phyloP scores from a whole-genome alignment of 2,888 invertebrate genomes.

The Melieria crassipennis region DNA sequence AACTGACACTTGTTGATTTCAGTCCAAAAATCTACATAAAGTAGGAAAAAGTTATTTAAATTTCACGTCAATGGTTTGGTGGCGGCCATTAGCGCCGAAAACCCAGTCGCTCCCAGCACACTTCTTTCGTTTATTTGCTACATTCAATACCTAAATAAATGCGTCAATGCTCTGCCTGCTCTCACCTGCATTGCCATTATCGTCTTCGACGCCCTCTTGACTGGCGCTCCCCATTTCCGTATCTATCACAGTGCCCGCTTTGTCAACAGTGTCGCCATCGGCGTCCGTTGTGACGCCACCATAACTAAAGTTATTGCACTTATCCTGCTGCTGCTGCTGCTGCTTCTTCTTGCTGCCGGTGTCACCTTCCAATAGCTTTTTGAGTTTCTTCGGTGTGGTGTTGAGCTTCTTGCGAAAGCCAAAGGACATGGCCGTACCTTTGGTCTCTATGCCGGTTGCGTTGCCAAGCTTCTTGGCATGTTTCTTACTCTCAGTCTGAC shows the following conservation, averaged over 20 bases:
- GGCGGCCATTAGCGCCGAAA: no score
- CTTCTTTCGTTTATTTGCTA: no score
- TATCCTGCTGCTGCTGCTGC: slow-evolving; percentile 46
- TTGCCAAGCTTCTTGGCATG: slow-evolving; percentile 50
- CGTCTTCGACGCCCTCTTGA: slow-evolving; percentile 51
- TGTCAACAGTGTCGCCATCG: slow-evolving; percentile 29
- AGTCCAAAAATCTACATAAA: not conserved
- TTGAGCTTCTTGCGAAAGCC: slow-evolving; percentile 79
- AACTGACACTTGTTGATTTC: no score
- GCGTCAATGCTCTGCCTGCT: slow-evolving; percentile 5
- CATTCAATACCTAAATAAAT: no score
- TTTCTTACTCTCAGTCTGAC: slow-evolving; percentile 66
- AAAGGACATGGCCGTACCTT: slow-evolving; percentile 84
- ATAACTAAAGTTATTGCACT: slow-evolving; percentile 45
- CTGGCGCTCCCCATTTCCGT: slow-evolving; percentile 29
- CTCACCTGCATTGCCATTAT: slow-evolving; percentile 65
- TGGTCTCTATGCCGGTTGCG: slow-evolving; percentile 58
- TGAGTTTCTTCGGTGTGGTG: slow-evolving; percentile 66
- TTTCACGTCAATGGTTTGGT: not conserved
- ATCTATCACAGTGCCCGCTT: slow-evolving; percentile 44
- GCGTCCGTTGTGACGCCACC: slow-evolving; percentile 18
- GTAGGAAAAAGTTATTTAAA: not conserved
- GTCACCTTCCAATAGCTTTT: slow-evolving; percentile 53
- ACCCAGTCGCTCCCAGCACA: no score
- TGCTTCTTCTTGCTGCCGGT: slow-evolving; percentile 30